phyloP scores from a whole-genome alignment of 1,140 invertebrate species.

The Tetramorium parvispinum region DNA sequence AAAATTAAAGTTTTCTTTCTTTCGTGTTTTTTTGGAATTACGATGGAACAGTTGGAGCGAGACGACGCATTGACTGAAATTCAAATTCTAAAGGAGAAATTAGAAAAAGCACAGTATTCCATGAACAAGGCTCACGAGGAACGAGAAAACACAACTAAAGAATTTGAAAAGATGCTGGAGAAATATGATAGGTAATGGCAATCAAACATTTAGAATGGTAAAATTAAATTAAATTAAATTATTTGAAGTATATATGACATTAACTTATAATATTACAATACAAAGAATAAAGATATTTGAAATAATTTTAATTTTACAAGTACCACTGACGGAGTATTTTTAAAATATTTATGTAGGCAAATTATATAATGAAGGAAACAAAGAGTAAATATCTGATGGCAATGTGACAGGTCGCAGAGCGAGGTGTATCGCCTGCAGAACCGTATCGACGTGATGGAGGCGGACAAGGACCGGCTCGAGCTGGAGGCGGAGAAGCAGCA shows the following conservation, averaged over 20 bases:
- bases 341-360: slow-evolving; percentile 1
- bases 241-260: background rate
- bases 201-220: background rate
- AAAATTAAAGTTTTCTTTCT: background rate
- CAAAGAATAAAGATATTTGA: slow-evolving; percentile 26
- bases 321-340: background rate
- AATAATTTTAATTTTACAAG: slow-evolving; percentile 3
- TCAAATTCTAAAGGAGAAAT: slow-evolving; percentile 94
- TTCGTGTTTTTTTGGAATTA: background rate
- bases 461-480: slow-evolving; percentile 94
- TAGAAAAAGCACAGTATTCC: slow-evolving; percentile 93
- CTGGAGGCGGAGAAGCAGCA: slow-evolving; percentile 95
- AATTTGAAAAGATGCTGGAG: slow-evolving; percentile 96
- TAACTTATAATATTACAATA: background rate
- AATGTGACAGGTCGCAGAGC: slow-evolving; percentile 90
- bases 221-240: background rate
- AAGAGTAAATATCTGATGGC: slow-evolving; percentile 55
- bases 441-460: slow-evolving; percentile 93
- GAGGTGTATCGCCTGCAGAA: slow-evolving; percentile 95
- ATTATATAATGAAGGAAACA: background rate
- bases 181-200: slow-evolving; percentile 94
- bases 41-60: slow-evolving; percentile 90
- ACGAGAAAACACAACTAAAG: slow-evolving; percentile 94
- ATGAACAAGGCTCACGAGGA: slow-evolving; percentile 94
- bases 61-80: slow-evolving; percentile 94